Evolutionary conservation across 2,888 invertebrate species (phyloP).

Genomic region (Aelia acuminata): DNA sequence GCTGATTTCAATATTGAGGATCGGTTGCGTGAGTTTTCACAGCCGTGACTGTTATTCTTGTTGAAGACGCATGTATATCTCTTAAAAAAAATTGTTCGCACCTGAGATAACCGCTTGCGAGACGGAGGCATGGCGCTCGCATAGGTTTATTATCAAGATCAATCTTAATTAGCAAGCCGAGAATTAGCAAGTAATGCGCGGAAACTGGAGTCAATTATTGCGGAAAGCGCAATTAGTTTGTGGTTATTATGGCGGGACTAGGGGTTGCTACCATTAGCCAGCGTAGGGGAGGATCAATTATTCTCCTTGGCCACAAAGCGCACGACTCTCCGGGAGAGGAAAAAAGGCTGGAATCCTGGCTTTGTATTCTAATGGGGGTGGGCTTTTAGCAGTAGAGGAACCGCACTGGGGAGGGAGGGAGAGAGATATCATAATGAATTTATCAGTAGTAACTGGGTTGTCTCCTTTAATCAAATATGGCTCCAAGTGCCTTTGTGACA

Average conservation of each 20-base stretch:
- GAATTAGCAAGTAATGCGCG: constrained; percentile 56
- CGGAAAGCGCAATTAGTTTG: constrained; percentile 58
- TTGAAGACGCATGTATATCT: neutral
- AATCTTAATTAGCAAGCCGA: constrained; percentile 46
- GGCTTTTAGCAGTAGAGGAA: constrained; percentile 53
- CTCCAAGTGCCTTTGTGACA: constrained; percentile 31
- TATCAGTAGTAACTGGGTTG: constrained; percentile 58
- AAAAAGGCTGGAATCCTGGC: constrained; percentile 20
- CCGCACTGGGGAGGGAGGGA: neutral
- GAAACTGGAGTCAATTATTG: constrained; percentile 56
- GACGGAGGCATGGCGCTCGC: neutral
- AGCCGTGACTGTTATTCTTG: neutral
- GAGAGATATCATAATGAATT: constrained; percentile 55
- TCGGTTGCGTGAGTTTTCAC: neutral
- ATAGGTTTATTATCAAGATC: constrained; percentile 43
- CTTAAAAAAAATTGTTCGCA: constrained; percentile 25
- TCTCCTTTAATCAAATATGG: constrained; percentile 41
- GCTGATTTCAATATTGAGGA: no score
- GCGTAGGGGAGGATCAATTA: neutral
- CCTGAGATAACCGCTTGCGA: neutral
- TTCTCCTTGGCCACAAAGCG: constrained; percentile 37
- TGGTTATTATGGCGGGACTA: constrained; percentile 45
- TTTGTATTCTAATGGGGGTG: constrained; percentile 34
- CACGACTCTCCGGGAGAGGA: neutral
- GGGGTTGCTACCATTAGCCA: constrained; percentile 42